Base-by-base conservation (phyloP, 2,113 vertebrate species). In the Acanthisitta chloris region DNA sequence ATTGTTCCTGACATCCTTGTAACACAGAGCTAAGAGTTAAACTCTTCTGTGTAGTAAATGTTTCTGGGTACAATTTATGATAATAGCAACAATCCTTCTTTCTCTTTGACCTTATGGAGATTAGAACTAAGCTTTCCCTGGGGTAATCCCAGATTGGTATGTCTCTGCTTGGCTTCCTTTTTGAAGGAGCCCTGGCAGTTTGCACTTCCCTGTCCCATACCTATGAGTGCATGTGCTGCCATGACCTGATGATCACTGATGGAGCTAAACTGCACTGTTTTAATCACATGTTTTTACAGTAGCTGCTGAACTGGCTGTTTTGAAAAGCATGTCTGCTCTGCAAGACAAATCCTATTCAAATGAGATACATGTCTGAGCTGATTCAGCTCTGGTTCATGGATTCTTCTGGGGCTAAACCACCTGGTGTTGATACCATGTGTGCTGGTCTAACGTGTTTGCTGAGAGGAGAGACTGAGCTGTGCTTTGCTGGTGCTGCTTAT, bases 41-140 rank as follows among this genome's bases (percentile, higher is more conserved):
- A 23, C 8, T 73, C 20, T 62, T 33, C 33, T 16, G 29, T 24
- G 66, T 65, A 90, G 58, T 64, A 77, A 92, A 71, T 91, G 64
- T 82, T 59, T 73, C 64, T 81, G 67, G 91, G 55, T 96, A n/a
- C 96, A 87, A 90, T 64, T 85, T 92, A 87, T 86, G 46, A 7
- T 25, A 91, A 72, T 64, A 45, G 86, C 64, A 81, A 82, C 94
- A 97, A 78, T 95, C n/a, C 0, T 54, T 77, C 91, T 92, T 97
- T 94, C 86, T 96, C 48, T 84, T n/a, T 40, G 36, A 46, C 74
- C 46, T 49, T 6, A 18, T 69, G 54, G 57, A 83, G 74, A 71
- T 93, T n/a, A 79, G 72, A 67, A 74, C 46, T 76, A 31, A 42
- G 25, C 42, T 78, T 79, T 83, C 49, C 7, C 48, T 36, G 51